These are phyloP conservation scores for Tautogolabrus adspersus DNA, from an alignment of 2,113 vertebrate species.

Conservation along the genomic window DNA sequence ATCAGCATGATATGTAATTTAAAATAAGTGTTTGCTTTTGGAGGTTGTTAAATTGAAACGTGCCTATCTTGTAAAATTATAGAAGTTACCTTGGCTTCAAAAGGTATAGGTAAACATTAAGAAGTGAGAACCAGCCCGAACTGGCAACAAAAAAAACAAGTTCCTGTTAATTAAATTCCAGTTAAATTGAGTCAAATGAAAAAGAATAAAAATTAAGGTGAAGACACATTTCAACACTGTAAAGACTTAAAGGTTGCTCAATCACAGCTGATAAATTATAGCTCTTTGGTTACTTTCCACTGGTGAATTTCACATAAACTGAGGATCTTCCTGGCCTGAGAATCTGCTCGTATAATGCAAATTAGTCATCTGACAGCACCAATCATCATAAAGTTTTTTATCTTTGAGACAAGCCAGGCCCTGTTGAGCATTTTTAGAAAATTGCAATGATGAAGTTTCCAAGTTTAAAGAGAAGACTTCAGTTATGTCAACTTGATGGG, in stretches of 20 bases:
- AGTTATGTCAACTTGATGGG: not conserved
- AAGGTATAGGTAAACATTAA: not conserved
- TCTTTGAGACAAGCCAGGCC: not conserved
- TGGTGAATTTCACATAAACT: not conserved
- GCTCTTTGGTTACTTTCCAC: not conserved
- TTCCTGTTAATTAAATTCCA: conserved; percentile 2
- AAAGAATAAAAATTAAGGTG: conserved; percentile 15
- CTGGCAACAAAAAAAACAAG: not conserved
- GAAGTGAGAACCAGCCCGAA: conserved; percentile 10
- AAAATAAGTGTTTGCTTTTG: not conserved
- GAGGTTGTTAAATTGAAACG: conserved; percentile 6
- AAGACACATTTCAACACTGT: not conserved
- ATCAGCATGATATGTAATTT: conserved; percentile 1
- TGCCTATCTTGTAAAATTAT: not conserved
- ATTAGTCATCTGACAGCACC: conserved; percentile 5
- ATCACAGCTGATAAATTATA: not conserved
- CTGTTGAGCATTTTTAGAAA: not conserved
- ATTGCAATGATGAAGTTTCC: not conserved
- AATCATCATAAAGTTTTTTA: not conserved
- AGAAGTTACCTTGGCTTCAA: not conserved
- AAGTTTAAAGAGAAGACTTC: not conserved
- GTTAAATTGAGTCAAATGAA: conserved; percentile 29
- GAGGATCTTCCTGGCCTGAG: not conserved
- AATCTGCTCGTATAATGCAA: not conserved
- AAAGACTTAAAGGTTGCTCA: not conserved